Evolutionary conservation across 2,888 invertebrate genomes (phyloP), one percentile per base, ranked within the genome.

Genomic region (Volucella bombylans): DNA sequence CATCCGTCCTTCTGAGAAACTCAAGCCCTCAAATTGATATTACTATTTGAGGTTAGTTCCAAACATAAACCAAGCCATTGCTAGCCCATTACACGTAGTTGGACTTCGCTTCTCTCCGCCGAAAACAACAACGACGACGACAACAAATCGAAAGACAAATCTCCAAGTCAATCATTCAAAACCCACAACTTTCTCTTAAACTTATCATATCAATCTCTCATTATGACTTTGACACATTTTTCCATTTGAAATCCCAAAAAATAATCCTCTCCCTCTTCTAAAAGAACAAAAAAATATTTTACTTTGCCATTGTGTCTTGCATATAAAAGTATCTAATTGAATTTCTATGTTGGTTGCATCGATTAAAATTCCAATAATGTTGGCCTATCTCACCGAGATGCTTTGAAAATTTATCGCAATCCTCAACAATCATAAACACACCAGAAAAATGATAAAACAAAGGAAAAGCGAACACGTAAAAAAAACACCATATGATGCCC

Each of bases 321-420:
- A 61, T 61, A 74, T n/a, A 31, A 55, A 54, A 38, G n/a, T 61
- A 65, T 77, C 59, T 76, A 85, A 85, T 81, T 85, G 85, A 85
- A 85, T 81, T 81, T 52, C 47, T 77, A 41, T 85, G 85, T 85
- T 64, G 62, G 85, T 85, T 64, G 62, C 38, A 77, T 68, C 71
- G 85, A 77, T 80, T 83, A 65, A 59, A 55, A 72, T 52, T 80
- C 71, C 55, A 81, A 74, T 74, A 50, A 50, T 64, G 69, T 69
- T 18, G 49, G 38, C 62, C 67, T 41, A 74, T 65, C 54, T 65
- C 38, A 12, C 45, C 23, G 47, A 76, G 81, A 65, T 47, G 59
- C 62, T 67, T 15, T 15, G 15, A 15, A 57, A 10, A 69, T 18
- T 41, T 18, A 47, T 73, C 55, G 49, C 45, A 43, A 47, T 14